phyloP scores from a whole-genome alignment of 2,113 vertebrate genomes.

The Heliornis fulica region DNA sequence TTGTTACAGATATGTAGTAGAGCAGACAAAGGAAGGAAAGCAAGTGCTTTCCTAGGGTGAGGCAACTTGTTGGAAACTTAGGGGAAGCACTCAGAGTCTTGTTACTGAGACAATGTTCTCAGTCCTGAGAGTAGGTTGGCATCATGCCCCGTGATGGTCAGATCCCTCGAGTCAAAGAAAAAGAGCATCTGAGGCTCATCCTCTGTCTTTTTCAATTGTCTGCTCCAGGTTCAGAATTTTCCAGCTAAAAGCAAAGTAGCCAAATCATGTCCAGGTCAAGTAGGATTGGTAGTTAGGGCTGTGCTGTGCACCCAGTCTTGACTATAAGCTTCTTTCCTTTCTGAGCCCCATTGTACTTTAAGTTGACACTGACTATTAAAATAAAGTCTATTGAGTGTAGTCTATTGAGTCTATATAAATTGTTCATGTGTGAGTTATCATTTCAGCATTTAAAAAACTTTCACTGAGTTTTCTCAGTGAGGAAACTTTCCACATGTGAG shows the following conservation, averaged over 20 bases:
- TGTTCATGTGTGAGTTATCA: background rate
- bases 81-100: background rate
- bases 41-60: accelerated
- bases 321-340: background rate
- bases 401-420: background rate
- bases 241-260: background rate
- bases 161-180: background rate
- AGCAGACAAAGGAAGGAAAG: background rate
- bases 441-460: background rate
- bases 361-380: background rate
- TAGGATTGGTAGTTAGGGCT: background rate
- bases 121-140: background rate
- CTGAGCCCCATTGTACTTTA: background rate
- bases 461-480: background rate
- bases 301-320: background rate
- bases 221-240: background rate
- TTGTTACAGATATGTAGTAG: background rate
- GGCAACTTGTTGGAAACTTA: background rate
- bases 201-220: background rate
- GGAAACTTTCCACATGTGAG: background rate
- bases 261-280: background rate
- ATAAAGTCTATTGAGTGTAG: background rate
- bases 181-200: background rate
- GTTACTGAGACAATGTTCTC: too few relatives aligned
- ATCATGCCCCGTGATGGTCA: background rate